Evolutionary conservation across 2,113 vertebrate genomes (phyloP), one percentile per base, ranked within the genome.

Genomic region (Paracyprichromis sp.): DNA sequence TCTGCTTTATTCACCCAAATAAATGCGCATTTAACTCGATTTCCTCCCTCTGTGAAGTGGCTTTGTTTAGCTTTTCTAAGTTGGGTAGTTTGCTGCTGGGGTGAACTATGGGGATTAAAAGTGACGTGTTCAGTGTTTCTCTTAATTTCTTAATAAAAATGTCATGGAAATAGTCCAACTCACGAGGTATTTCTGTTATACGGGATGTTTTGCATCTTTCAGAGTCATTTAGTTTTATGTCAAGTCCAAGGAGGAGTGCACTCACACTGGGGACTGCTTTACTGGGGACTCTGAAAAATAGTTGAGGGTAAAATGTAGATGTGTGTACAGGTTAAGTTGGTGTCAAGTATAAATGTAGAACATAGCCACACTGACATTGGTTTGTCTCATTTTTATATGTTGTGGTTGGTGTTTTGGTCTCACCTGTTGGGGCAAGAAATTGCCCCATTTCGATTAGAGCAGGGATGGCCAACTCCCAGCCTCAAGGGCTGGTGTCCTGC

Each of bases 101-200:
- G 38, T 45, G 21, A 73, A 17, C 21, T 24, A 43, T 0, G 8
- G n/a, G 1, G 7, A 40, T 40, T 0, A 17, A 45, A 43, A 21
- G 12, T 71, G n/a, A 43, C 2, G 5, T 43, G 5, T 1, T 2
- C n/a, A 71, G 1, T 40, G 36, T 73, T 73, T 2, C 1, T 3
- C 19, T 71, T 38, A 43, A 43, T 71, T 9, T 24, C 3, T 16
- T 71, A 24, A 73, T 40, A 45, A 1, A 73, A 0, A 73, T 3
- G 21, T 43, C 2, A 16, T 6, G 21, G 19, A 73, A 73, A 73
- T 1, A 10, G 38, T 2, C 21, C 1, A 73, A 10, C 0, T 45
- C 38, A 45, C 5, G 8, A 43, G 5, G n/a, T 7, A 4, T 17
- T 45, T 45, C 69, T 73, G 13, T 45, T 7, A 17, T 73, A 47